These are phyloP conservation scores for Ochropleura plecta DNA, from an alignment of 2,888 invertebrate genomes.

Conservation along the genomic window DNA sequence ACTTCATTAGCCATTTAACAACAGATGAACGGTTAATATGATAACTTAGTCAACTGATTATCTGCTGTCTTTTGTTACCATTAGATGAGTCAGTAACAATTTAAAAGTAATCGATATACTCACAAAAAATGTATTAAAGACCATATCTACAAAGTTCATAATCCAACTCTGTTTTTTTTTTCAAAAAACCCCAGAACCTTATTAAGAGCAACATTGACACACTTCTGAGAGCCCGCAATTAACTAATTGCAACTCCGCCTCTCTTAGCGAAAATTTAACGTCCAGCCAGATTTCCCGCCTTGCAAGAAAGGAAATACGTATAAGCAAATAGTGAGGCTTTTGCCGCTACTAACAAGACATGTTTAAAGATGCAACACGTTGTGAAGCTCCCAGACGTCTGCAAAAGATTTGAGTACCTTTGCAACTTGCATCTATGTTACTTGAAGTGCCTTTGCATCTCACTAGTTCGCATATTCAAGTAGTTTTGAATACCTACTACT, in stretches of 20 bases:
- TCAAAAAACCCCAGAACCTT: constrained; percentile 3
- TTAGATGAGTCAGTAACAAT: background rate
- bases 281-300: constrained; percentile 28
- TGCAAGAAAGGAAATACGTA: constrained; percentile 17
- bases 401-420: constrained; percentile 29
- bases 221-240: constrained; percentile 27
- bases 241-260: constrained; percentile 38
- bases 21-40: background rate
- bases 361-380: constrained; percentile 48
- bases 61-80: background rate
- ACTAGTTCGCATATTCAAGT: background rate
- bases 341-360: constrained; percentile 43
- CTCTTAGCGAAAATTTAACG: background rate
- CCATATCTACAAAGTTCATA: background rate
- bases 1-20: background rate
- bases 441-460: background rate
- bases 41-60: background rate
- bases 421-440: constrained; percentile 4
- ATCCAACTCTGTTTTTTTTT: no score
- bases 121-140: background rate
- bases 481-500: background rate
- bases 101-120: background rate
- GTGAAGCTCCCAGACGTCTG: constrained; percentile 34
- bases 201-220: constrained; percentile 31
- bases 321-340: constrained; percentile 46